phyloP scores from a whole-genome alignment of 2,113 vertebrate species.

The Saiga tatarica region DNA sequence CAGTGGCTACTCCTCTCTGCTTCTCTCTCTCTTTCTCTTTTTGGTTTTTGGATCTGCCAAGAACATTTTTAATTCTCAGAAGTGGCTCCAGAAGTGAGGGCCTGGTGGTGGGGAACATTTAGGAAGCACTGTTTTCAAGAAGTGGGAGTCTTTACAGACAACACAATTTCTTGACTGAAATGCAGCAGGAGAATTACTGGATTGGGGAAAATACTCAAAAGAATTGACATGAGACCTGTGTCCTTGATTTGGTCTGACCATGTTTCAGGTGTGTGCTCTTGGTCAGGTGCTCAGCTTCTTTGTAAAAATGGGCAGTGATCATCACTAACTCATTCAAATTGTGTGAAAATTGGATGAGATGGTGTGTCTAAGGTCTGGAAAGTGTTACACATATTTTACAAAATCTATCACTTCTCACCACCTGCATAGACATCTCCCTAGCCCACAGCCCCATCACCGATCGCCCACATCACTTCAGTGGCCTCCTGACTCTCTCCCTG shows the following conservation, averaged over 20 bases:
- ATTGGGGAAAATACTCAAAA: neutral
- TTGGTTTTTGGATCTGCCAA: neutral
- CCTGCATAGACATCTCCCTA: fast-evolving
- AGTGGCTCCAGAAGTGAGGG: neutral
- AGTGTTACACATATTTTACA: neutral
- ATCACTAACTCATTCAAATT: fast-evolving
- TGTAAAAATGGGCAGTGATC: neutral
- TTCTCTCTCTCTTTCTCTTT: neutral
- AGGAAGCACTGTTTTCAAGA: neutral
- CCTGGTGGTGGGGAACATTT: neutral
- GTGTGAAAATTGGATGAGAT: neutral
- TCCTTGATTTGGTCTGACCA: neutral
- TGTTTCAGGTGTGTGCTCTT: neutral
- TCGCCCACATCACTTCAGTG: fast-evolving
- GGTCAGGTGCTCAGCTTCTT: neutral
- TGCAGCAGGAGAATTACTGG: neutral
- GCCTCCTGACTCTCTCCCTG: neutral
- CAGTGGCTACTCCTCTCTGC: neutral
- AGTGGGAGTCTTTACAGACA: neutral
- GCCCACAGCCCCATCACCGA: fast-evolving
- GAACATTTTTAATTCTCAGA: neutral
- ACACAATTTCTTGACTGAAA: neutral
- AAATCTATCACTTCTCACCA: neutral
- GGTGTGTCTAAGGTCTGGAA: neutral
- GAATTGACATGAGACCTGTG: neutral